Base-by-base conservation (phyloP, 2,113 vertebrate species). In the Sinocyclocheilus anophthalmus region DNA sequence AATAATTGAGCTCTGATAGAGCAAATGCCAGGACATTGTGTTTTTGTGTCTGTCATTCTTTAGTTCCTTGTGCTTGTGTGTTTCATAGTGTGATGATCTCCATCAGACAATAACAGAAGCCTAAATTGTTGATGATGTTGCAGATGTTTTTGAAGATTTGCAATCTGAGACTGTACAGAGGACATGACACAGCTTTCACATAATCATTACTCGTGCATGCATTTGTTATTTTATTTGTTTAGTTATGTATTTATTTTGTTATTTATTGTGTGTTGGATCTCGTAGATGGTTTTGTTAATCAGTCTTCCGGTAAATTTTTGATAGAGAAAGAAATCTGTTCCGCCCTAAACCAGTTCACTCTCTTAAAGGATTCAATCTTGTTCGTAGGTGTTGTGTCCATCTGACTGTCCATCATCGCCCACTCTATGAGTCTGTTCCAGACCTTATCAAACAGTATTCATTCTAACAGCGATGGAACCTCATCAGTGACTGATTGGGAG, bases 1-100 rank as follows among this genome's bases (percentile, higher is more conserved):
- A 79, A 79, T 90, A 89, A 90, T 89, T 87, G 72, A 81, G 82
- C 73, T 37, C 78, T 87, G 76, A 81, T 84, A 61, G 76, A 85
- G 80, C 45, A 77, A 83, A 85, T 85, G 75, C 67, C 65, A 87
- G 39, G 69, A 48, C 26, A 42, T 75, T 87, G 73, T 83, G 39
- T 85, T 70, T 84, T 76, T 39, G 16, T 70, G 73, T 26, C 33
- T 59, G 53, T n/a, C 55, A 13, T 80, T 61, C 13, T 24, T 55
- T 53, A 37, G 45, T n/a, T n/a, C 18, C 9, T 59, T 20, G 16
- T 55, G 69, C 45, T 69, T 57, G 55, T 76, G 55, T 30, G 14
- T 42, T 30, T 81, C 79, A 45, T 18, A 33, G 10, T 20, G 69
- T 59, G 20, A 39, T 59, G 11, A 83, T 83, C 67, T 83, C 69